phyloP scores from a whole-genome alignment of 2,113 vertebrate species.

The Corythornis madagascariensis region DNA sequence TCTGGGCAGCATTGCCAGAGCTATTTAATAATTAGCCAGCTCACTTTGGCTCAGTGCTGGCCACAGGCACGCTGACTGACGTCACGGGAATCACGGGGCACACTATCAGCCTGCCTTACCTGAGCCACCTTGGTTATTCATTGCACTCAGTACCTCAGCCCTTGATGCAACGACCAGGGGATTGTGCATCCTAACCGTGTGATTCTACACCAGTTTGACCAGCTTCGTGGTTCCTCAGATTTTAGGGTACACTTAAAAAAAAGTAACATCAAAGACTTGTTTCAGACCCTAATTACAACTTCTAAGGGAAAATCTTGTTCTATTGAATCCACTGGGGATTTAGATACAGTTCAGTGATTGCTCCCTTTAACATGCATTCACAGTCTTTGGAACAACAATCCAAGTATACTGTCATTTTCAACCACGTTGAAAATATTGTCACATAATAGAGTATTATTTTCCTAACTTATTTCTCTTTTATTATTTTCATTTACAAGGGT shows the following conservation, averaged over 20 bases:
- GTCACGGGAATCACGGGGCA: fast-evolving
- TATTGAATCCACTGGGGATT: neutral
- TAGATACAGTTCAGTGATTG: neutral
- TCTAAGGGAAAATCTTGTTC: neutral
- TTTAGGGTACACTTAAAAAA: neutral
- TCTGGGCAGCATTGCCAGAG: neutral
- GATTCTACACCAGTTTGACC: neutral
- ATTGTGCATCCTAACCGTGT: neutral
- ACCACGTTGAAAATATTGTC: neutral
- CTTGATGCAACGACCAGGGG: neutral
- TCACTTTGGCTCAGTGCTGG: neutral
- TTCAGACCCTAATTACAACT: neutral
- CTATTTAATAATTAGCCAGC: neutral
- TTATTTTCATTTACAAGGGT: neutral
- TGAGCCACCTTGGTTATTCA: neutral
- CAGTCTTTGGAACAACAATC: neutral
- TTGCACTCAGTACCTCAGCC: neutral
- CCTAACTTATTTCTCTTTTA: neutral
- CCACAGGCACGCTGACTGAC: neutral
- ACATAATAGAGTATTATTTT: neutral
- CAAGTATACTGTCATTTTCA: neutral
- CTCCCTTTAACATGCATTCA: neutral
- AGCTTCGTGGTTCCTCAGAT: neutral
- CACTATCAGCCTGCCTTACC: neutral
- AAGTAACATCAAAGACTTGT: neutral